phyloP scores from a whole-genome alignment of 1,140 invertebrate species.

The Nixonia krombeini region DNA sequence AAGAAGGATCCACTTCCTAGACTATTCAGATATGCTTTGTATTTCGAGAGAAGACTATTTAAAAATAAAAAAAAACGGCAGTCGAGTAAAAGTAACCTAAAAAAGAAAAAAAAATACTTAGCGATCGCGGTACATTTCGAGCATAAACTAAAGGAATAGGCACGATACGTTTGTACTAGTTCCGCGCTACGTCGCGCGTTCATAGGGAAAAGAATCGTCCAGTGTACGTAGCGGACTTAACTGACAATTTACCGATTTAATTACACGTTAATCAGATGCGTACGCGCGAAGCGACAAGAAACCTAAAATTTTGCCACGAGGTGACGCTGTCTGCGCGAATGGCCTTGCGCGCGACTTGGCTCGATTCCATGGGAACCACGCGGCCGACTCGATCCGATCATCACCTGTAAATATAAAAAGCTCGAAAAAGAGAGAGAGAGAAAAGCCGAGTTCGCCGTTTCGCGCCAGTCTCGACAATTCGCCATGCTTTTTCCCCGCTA shows the following conservation, averaged over 20 bases:
- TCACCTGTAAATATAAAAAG: no score
- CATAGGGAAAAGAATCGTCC: constrained; percentile 47
- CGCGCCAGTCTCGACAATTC: no score
- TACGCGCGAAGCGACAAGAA: constrained; percentile 22
- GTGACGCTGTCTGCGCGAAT: background rate
- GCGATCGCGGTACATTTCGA: constrained; percentile 41
- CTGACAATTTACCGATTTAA: constrained; percentile 32
- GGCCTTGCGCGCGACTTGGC: no score
- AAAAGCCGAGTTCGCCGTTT: no score
- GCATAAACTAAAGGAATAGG: constrained; percentile 45
- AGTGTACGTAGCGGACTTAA: constrained; percentile 43
- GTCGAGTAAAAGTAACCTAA: no score
- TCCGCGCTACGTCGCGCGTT: constrained; percentile 3
- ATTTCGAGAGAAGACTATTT: constrained; percentile 44
- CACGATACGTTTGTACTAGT: constrained; percentile 49
- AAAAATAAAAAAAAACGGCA: constrained; percentile 15
- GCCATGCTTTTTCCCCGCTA: no score
- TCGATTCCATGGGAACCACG: no score
- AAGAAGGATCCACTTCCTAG: constrained; percentile 43
- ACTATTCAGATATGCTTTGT: constrained; percentile 48
- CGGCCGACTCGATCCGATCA: no score
- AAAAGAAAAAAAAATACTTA: constrained; percentile 44
- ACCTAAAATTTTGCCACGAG: constrained; percentile 1
- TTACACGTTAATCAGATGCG: constrained; percentile 10
- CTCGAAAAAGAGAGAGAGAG: no score